Percentiles rank a stretch among this genome's conserved stretches.
These are phyloP conservation scores for Coreoperca whiteheadi DNA, from an alignment of 2,113 vertebrate species.

Conservation along the genomic window DNA sequence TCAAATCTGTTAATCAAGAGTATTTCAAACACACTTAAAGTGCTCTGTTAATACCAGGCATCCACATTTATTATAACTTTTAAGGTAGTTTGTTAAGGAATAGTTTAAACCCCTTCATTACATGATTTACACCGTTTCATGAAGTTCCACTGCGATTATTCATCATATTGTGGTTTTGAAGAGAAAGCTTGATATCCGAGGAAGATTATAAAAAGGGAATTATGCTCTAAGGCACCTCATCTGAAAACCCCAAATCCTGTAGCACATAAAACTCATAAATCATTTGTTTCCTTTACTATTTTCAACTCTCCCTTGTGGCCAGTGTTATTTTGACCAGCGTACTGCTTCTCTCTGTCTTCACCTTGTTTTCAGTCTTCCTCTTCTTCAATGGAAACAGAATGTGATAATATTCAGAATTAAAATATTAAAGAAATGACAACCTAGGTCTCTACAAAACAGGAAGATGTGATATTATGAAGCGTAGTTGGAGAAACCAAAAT, in stretches of 20 bases:
- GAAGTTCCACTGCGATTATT: conserved; percentile 9
- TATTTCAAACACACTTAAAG: not conserved
- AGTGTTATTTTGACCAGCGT: conserved; percentile 35
- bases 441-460: not conserved
- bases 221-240: conserved; percentile 11
- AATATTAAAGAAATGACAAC: conserved; percentile 16
- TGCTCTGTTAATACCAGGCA: not conserved
- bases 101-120: not conserved
- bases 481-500: conserved; percentile 34
- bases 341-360: conserved; percentile 39
- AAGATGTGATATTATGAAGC: conserved; percentile 32
- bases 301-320: conserved; percentile 43
- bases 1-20: conserved; percentile 3
- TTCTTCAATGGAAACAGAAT: not conserved
- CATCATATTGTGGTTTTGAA: conserved; percentile 19
- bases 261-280: conserved; percentile 45
- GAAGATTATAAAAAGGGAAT: not conserved
- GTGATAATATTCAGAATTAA: conserved; percentile 25
- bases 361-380: conserved; percentile 17
- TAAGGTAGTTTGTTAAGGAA: not conserved
- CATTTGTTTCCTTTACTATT: conserved; percentile 54
- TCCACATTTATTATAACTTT: not conserved
- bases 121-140: not conserved
- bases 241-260: conserved; percentile 24
- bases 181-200: not conserved